Conservation (phyloP, 2,888 invertebrate genomes). For the Pseudococcus longispinus region DNA sequence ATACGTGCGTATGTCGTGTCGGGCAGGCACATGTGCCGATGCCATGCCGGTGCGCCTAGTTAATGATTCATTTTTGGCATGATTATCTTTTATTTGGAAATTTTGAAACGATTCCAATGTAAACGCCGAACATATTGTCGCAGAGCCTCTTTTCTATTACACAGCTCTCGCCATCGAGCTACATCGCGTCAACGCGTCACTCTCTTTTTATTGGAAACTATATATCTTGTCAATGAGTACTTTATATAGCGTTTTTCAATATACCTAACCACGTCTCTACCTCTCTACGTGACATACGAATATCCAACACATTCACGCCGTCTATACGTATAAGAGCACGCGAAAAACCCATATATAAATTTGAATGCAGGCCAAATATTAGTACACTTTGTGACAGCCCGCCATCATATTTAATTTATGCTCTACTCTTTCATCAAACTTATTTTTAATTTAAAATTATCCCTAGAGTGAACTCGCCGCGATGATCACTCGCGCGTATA, state of each 20-base stretch:
- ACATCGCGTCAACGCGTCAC: neutral
- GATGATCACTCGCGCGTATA: neutral
- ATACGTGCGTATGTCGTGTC: neutral
- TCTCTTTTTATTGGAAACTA: constrained; percentile 20
- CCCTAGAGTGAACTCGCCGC: neutral
- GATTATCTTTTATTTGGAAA: constrained; percentile 35
- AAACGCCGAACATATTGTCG: neutral
- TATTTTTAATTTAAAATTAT: constrained; percentile 22
- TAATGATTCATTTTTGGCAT: constrained; percentile 39
- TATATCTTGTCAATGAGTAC: constrained; percentile 24
- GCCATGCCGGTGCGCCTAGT: neutral
- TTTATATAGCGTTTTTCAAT: neutral
- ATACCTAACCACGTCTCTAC: neutral
- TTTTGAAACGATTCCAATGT: constrained; percentile 9
- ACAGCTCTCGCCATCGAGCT: neutral
- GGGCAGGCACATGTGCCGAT: constrained; percentile 12
- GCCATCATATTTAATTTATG: constrained; percentile 33
- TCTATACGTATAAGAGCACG: neutral
- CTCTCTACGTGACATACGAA: neutral
- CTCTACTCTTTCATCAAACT: constrained; percentile 20
- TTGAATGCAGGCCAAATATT: constrained; percentile 17
- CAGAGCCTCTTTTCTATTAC: neutral
- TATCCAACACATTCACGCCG: neutral
- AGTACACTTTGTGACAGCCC: constrained; percentile 30
- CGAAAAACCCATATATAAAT: constrained; percentile 2